phyloP scores from a whole-genome alignment of 2,888 invertebrate genomes.

The Yponomeuta cagnagella region DNA sequence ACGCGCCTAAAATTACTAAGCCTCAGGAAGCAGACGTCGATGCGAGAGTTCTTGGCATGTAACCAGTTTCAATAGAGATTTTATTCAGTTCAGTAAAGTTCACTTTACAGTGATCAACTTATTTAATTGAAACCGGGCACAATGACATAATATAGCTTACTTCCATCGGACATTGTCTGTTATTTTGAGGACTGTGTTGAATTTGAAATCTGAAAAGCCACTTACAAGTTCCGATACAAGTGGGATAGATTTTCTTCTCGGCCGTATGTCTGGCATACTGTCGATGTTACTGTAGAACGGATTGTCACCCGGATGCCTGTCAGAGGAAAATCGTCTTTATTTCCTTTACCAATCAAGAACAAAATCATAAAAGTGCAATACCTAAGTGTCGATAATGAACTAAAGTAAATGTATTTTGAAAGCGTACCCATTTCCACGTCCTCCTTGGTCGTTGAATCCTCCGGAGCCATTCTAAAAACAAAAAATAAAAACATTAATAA shows the following conservation, averaged over 20 bases:
- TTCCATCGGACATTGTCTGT: slow-evolving; percentile 43
- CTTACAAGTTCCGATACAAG: slow-evolving; percentile 99
- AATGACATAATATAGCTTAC: slow-evolving; percentile 45
- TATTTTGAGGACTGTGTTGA: slow-evolving; percentile 30
- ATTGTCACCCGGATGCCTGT: slow-evolving; percentile 94
- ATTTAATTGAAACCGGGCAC: slow-evolving; percentile 53
- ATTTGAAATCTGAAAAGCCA: slow-evolving; percentile 32
- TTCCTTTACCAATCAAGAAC: not conserved
- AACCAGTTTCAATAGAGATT: slow-evolving; percentile 54
- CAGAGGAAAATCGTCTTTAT: slow-evolving; percentile 9
- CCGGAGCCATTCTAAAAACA: slow-evolving; percentile 91
- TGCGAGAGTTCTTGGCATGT: slow-evolving; percentile 30
- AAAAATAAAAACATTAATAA: slow-evolving; percentile 74
- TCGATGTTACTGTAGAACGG: slow-evolving; percentile 99
- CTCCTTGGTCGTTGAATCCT: slow-evolving; percentile 84
- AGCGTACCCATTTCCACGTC: slow-evolving; percentile 88
- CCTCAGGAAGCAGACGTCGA: slow-evolving; percentile 70
- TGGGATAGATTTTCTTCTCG: slow-evolving; percentile 97
- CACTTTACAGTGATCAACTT: not conserved
- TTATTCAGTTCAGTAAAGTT: slow-evolving; percentile 4
- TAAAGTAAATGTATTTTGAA: slow-evolving; percentile 7
- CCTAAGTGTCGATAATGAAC: too few relatives aligned
- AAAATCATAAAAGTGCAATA: not conserved
- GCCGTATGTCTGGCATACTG: slow-evolving; percentile 99
- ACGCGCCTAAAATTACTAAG: slow-evolving; percentile 74